Evolutionary conservation across 1,140 invertebrate species (phyloP).

Genomic region (Thaumetopoea pityocampa): DNA sequence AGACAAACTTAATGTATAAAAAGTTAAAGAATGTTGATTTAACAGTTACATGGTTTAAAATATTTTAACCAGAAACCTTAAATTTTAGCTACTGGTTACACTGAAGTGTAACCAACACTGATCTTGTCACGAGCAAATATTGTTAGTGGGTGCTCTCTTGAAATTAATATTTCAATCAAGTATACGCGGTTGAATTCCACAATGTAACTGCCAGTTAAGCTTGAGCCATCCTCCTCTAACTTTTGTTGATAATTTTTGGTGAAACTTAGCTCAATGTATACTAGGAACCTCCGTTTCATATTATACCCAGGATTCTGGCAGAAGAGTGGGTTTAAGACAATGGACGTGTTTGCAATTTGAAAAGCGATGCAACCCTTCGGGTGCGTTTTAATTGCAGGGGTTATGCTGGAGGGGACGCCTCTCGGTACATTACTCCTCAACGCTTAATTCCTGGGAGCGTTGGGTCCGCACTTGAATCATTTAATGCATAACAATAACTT

Average conservation of each 20-base stretch:
- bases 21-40: too few relatives aligned
- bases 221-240: slow-evolving; percentile 18
- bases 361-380: slow-evolving; percentile 65
- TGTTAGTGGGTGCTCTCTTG: too few relatives aligned
- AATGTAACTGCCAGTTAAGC: slow-evolving; percentile 25
- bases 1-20: too few relatives aligned
- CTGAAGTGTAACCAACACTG: too few relatives aligned
- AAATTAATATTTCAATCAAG: slow-evolving; percentile 65
- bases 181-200: slow-evolving; percentile 39
- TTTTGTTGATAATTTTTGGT: slow-evolving; percentile 3
- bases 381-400: slow-evolving; percentile 68
- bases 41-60: too few relatives aligned
- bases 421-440: slow-evolving; percentile 41
- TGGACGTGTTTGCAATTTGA: slow-evolving; percentile 67
- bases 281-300: slow-evolving; percentile 45
- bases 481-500: slow-evolving; percentile 40
- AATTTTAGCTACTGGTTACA: too few relatives aligned
- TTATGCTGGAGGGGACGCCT: slow-evolving; percentile 28
- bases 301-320: slow-evolving; percentile 46
- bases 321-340: slow-evolving; percentile 67
- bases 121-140: too few relatives aligned
- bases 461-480: slow-evolving; percentile 31
- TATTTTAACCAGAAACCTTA: too few relatives aligned
- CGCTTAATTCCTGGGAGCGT: slow-evolving; percentile 41
- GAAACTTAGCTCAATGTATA: slow-evolving; percentile 29